Percentiles rank a stretch among this genome's conserved stretches.
Evolutionary conservation across 2,113 vertebrate species (phyloP).

Genomic region (Mastomys coucha): DNA sequence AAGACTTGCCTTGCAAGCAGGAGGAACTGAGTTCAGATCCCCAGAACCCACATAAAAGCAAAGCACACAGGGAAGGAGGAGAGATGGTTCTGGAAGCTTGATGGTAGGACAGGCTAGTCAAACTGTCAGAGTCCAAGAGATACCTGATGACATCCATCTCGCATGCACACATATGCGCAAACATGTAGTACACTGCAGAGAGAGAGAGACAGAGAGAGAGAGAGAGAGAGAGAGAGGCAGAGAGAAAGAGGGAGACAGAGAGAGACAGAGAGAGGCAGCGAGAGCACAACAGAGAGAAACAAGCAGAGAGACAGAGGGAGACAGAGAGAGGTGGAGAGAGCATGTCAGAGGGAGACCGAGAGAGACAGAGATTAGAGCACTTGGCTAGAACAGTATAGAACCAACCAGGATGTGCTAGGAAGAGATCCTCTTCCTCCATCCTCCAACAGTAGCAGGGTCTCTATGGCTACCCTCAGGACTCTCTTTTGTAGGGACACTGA

Average conservation of each 20-base stretch:
- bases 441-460: not conserved
- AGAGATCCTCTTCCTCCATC: not conserved
- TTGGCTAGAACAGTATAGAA: not conserved
- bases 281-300: not conserved
- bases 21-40: not conserved
- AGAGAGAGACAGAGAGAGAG: not conserved
- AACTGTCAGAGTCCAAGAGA: not conserved
- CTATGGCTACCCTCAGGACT: rapidly evolving
- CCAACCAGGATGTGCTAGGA: not conserved
- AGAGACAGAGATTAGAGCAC: not conserved
- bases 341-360: not conserved
- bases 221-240: not conserved
- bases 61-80: not conserved
- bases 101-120: not conserved
- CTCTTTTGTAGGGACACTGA: not conserved
- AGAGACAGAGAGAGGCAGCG: not conserved
- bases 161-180: not conserved
- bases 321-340: not conserved
- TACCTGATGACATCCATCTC: not conserved
- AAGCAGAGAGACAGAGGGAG: not conserved
- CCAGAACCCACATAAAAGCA: not conserved
- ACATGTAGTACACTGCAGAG: not conserved
- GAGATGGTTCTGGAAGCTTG: too few relatives aligned
- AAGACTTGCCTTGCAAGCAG: not conserved
- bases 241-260: not conserved